Base-by-base conservation (phyloP, 92 coral and sea anemone species). In the Epizoanthus scotinus region DNA sequence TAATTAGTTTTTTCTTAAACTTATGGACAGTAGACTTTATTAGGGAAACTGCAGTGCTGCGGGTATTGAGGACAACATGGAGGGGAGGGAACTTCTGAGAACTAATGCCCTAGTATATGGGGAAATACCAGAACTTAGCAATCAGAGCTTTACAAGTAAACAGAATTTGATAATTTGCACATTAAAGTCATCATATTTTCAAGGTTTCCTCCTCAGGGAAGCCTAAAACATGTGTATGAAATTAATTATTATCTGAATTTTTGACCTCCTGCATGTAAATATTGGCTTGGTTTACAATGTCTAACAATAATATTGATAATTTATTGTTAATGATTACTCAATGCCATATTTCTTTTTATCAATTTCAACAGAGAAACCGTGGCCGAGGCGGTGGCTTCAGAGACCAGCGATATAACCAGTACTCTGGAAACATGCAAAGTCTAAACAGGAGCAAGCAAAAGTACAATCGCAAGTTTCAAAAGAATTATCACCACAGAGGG, bases 391-490 rank as follows among this genome's bases (percentile, higher is more conserved):
- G 82, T 49, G 81, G 78, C 44, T 79, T 69, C 44, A 82, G 93
- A 21, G 88, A 88, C 36, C 93, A 90, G 21, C 83, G 82, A 27
- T 77, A 77, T 58, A 90, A 87, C 21, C 86, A 85, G 53, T 79
- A 85, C 25, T 88, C 87, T 22, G 86, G 83, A 68, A 87, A 90
- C 2, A 83, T 95, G 91, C 99, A 95, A 66, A 95, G 88, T 77
- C 79, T 93, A 3, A 72, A 79, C 67, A 91, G 91, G 69, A 95
- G 90, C 64, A 94, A 93, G 2, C 90, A 87, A 77, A 95, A 94
- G 84, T 89, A 89, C 71, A 91, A 94, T 73, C 90, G 92, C 24
- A 95, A 86, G 86, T 88, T 93, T 88, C 99, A 93, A 86, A 92
- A 91, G 78, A 90, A 93, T 52, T 89, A 88, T 64, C 94, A 93